phyloP scores from a whole-genome alignment of 1,140 invertebrate species.

The Drosophila lacteicornis region DNA sequence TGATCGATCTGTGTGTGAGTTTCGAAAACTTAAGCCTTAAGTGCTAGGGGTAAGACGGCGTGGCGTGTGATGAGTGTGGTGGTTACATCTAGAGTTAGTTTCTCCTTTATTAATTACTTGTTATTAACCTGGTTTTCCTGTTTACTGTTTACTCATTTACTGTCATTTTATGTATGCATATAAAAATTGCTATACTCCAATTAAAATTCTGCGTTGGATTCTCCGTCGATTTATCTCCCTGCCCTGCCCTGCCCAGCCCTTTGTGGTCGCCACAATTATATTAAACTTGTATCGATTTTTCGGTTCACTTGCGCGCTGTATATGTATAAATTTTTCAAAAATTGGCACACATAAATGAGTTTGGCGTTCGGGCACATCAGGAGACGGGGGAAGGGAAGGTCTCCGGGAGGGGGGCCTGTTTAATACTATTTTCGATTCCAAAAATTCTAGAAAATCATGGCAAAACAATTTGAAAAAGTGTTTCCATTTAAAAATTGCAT shows the following conservation, averaged over 20 bases:
- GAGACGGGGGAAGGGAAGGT: not conserved
- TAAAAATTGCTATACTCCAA: conserved; percentile 57
- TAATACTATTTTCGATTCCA: conserved; percentile 56
- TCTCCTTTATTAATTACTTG: conserved; percentile 43
- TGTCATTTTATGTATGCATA: conserved; percentile 48
- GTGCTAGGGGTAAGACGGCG: conserved; percentile 14
- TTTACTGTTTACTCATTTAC: conserved; percentile 48
- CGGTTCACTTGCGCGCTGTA: conserved; percentile 33
- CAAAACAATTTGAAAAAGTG: conserved; percentile 55
- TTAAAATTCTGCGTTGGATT: conserved; percentile 31
- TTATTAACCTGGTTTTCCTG: conserved; percentile 76
- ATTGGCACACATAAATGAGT: conserved; percentile 63
- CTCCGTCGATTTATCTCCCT: too few relatives aligned
- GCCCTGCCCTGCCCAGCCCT: conserved; percentile 1
- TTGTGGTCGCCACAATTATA: conserved; percentile 36
- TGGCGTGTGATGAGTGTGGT: not conserved
- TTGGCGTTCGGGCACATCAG: conserved; percentile 3
- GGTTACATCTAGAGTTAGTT: conserved; percentile 32
- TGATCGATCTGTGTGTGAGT: conserved; percentile 50
- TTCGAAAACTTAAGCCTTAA: conserved; percentile 44
- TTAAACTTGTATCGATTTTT: conserved; percentile 46
- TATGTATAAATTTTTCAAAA: conserved; percentile 72
- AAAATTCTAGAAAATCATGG: conserved; percentile 60
- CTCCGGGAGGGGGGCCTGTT: conserved; percentile 16
- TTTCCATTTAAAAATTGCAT: conserved; percentile 56